Base-by-base conservation (phyloP, 1,140 invertebrate species). In the Drosophila nannoptera region DNA sequence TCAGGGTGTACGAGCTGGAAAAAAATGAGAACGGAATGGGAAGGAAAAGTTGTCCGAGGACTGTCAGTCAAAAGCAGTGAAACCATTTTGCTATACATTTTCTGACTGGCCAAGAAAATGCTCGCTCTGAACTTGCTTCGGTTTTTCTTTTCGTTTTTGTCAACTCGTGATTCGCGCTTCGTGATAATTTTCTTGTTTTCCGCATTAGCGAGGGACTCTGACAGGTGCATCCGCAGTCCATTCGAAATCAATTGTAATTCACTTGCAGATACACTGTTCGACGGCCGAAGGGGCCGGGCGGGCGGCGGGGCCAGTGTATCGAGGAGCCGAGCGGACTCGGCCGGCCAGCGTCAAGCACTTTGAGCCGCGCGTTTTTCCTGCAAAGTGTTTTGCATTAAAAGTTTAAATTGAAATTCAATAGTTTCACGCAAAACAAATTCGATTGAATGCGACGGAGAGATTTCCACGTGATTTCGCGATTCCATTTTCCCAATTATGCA, bases 121-220 rank as follows among this genome's bases (percentile, higher is more conserved):
- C 54, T 59, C 40, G 54, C 54, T 49, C 69, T 60, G 42, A 71
- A 71, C 49, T 67, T 60, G 63, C 55, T 66, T 66, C 54, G 49
- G 14, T 55, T 56, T 61, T 62, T 38, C 32, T 56, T 69, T 56
- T 64, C 52, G 60, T 52, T 16, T 49, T 49, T 72, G 58, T 72
- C 69, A 68, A 72, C 68, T 67, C n/a, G n/a, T n/a, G 69, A 68
- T 68, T 64, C 69, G 58, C 56, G 55, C 52, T 72, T 72, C 69
- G 69, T 72, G 69, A 72, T 72, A 72, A 72, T 68, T 68, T 72
- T 68, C 64, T 68, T 72, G 69, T 72, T 72, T 68, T 72, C 64
- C 58, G 69, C 69, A 68, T 72, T 72, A 72, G 69, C 35, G 9
- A 43, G 4, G 36, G 14, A 29, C 12, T 7, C 7, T 22, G 22